These are phyloP conservation scores for Sphenopsis melanotis DNA, from an alignment of 2,797 vertebrate genomes.

Conservation along the genomic window DNA sequence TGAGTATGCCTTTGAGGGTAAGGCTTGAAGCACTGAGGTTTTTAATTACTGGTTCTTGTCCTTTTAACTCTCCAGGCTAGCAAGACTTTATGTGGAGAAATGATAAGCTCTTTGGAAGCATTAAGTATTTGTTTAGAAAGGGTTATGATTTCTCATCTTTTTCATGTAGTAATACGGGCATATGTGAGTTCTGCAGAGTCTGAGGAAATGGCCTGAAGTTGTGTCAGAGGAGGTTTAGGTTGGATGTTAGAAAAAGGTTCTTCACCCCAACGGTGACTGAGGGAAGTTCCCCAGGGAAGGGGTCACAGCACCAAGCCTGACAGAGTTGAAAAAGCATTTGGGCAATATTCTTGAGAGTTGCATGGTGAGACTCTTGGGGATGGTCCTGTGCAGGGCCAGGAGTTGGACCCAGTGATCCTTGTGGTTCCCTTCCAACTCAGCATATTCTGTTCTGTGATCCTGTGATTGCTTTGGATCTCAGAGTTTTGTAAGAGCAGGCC, in stretches of 20 bases:
- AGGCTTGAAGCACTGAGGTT: neutral
- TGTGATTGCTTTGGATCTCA: neutral
- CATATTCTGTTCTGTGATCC: neutral
- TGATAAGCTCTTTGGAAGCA: neutral
- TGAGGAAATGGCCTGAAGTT: neutral
- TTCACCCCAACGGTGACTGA: neutral
- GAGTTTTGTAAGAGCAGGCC: neutral
- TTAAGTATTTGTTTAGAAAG: neutral
- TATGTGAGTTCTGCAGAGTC: neutral
- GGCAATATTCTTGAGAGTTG: neutral
- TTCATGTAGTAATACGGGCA: neutral
- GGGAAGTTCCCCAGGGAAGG: neutral
- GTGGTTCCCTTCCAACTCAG: neutral
- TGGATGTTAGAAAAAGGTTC: neutral
- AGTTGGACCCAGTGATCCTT: neutral
- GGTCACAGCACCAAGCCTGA: neutral
- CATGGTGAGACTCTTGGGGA: neutral
- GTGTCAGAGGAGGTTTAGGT: neutral
- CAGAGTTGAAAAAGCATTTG: neutral
- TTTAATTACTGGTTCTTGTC: neutral
- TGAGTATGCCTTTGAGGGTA: neutral
- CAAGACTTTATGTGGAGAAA: neutral
- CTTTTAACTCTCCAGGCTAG: neutral
- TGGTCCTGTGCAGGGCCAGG: neutral
- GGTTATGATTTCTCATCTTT: neutral